Percentiles rank a stretch among this genome's conserved stretches.
phyloP scores from a whole-genome alignment of 2,113 vertebrate genomes.

The Dipodomys stephensi region DNA sequence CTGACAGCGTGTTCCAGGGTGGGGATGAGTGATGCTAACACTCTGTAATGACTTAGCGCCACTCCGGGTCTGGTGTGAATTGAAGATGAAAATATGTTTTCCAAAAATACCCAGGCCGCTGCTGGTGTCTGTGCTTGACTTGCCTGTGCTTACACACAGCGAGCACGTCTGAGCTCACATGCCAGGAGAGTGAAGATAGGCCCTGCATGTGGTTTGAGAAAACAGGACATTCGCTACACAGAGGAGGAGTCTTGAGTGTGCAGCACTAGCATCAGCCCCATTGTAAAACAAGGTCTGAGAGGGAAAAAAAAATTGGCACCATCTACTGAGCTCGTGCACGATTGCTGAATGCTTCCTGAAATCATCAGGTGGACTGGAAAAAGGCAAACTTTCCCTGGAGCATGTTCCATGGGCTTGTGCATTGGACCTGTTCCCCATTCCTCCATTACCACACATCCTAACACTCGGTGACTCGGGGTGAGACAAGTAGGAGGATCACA shows the following conservation, averaged over 20 bases:
- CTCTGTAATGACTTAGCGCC: conserved; percentile 70
- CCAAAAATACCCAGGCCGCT: conserved; percentile 49
- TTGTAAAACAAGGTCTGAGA: not conserved
- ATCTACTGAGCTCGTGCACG: too few species aligned
- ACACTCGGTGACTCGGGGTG: too few species aligned
- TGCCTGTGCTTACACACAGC: conserved; percentile 42
- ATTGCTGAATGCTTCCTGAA: too few species aligned
- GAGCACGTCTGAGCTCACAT: not conserved
- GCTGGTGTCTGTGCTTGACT: conserved; percentile 35
- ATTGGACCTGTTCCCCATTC: too few species aligned
- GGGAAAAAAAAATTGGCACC: not conserved
- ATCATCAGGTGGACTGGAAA: too few species aligned
- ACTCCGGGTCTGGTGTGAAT: conserved; percentile 68
- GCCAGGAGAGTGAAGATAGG: not conserved
- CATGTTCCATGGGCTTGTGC: too few species aligned
- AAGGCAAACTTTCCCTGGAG: too few species aligned
- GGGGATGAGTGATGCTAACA: conserved; percentile 61
- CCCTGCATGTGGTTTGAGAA: not conserved
- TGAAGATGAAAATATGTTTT: conserved; percentile 76
- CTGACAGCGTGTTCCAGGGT: not conserved
- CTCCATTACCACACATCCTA: too few species aligned
- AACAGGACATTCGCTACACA: not conserved
- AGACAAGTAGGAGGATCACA: too few species aligned
- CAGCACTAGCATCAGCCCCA: fast-evolving
- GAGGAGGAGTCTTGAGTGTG: not conserved